Percentiles rank a stretch among this genome's conserved stretches.
Evolutionary conservation across 2,888 invertebrate species (phyloP).

Genomic region (Adela reaumurella): DNA sequence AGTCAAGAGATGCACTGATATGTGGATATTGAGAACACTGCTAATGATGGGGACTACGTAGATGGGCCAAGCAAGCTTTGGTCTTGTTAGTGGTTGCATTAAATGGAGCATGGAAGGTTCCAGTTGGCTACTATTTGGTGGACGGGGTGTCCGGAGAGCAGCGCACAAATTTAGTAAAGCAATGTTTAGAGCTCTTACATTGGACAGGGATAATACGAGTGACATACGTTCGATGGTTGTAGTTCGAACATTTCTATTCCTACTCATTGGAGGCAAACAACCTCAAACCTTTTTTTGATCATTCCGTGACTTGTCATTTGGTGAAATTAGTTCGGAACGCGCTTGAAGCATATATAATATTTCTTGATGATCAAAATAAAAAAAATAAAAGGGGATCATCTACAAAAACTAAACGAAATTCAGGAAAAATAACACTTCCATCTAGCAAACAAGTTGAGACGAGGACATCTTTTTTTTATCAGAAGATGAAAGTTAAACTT

Average conservation of each 20-base stretch:
- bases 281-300: conserved; percentile 8
- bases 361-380: conserved; percentile 6
- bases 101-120: conserved; percentile 17
- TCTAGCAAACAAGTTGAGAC: conserved; percentile 7
- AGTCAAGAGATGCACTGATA: conserved; percentile 17
- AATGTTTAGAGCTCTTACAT: conserved; percentile 12
- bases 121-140: conserved; percentile 18
- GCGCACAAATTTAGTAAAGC: conserved; percentile 13
- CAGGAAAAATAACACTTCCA: conserved; percentile 8
- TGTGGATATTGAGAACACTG: conserved; percentile 15
- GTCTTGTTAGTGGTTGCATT: conserved; percentile 15
- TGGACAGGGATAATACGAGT: conserved; percentile 13
- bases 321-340: conserved; percentile 11
- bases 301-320: conserved; percentile 11
- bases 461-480: conserved; percentile 5
- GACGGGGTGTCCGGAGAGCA: conserved; percentile 14
- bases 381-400: conserved; percentile 5
- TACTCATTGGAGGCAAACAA: not conserved
- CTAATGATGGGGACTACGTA: not conserved
- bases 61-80: conserved; percentile 13
- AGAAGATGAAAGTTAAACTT: conserved; percentile 5
- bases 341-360: conserved; percentile 6
- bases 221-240: conserved; percentile 17
- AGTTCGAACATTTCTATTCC: conserved; percentile 11
- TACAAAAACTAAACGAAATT: conserved; percentile 5